Conservation (phyloP, 2,113 vertebrate genomes). For the Ursus arctos region DNA sequence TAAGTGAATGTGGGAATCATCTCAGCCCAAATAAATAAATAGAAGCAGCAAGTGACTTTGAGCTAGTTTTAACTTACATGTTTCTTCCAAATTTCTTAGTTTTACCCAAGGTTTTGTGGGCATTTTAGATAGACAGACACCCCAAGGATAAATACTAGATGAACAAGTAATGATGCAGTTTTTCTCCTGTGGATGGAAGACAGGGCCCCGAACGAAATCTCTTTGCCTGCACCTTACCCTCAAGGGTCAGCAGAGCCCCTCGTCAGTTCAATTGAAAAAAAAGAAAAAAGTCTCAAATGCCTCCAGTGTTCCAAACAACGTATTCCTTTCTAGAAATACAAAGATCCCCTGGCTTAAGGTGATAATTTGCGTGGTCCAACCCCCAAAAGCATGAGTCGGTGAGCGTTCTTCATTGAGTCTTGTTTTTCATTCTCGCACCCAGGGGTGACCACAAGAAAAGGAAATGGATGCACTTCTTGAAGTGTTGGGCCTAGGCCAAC, state of each 20-base stretch:
- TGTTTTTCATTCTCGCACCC: neutral
- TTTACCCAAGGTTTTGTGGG: constrained; percentile 61
- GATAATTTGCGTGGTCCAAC: neutral
- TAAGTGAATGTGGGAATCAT: constrained; percentile 70
- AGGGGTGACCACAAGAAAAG: neutral
- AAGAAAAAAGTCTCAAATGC: neutral
- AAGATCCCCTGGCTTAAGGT: neutral
- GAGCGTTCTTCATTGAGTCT: neutral
- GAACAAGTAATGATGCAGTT: neutral
- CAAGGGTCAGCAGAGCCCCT: neutral
- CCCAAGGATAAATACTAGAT: constrained; percentile 21
- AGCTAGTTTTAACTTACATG: constrained; percentile 64
- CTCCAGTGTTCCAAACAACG: neutral
- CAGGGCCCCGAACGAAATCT: neutral
- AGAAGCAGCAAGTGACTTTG: constrained; percentile 68
- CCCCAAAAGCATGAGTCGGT: neutral
- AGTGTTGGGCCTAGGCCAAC: neutral
- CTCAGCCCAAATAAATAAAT: constrained; percentile 76
- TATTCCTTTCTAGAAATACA: neutral
- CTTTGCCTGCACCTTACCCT: neutral
- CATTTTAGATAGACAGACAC: constrained; percentile 19
- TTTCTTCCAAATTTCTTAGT: constrained; percentile 68
- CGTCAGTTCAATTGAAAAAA: neutral
- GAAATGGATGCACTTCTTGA: neutral
- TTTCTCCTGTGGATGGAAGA: constrained; percentile 40